Conservation (phyloP, 92 coral and sea anemone species). For the Siderastrea siderea region DNA sequence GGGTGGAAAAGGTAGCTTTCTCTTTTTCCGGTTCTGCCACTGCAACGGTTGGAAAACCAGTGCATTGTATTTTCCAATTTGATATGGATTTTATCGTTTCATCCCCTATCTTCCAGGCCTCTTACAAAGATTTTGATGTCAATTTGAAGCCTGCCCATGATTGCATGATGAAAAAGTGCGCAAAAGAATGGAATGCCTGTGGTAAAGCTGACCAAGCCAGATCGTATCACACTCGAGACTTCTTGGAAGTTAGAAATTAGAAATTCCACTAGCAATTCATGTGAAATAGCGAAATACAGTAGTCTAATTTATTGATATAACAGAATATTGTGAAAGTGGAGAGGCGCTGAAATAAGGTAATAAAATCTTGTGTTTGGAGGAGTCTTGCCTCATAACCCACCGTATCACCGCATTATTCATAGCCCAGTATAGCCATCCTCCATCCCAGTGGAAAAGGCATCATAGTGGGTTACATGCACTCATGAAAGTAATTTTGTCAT, state of each 20-base stretch:
- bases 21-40: too few species aligned
- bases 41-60: too few species aligned
- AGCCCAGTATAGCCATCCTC: too few species aligned
- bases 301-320: too few species aligned
- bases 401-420: too few species aligned
- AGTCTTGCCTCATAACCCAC: not conserved
- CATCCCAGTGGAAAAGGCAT: too few species aligned
- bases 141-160: constrained; percentile 45
- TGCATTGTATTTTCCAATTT: too few species aligned
- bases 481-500: too few species aligned
- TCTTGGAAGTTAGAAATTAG: constrained; percentile 12
- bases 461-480: too few species aligned
- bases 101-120: not conserved
- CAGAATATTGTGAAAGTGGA: not conserved
- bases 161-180: constrained; percentile 42
- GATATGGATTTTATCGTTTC: not conserved
- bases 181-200: constrained; percentile 34
- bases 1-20: too few species aligned
- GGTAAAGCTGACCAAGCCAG: not conserved
- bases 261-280: too few species aligned
- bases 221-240: constrained; percentile 28
- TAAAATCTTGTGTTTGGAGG: not conserved
- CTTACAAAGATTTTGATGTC: constrained; percentile 26
- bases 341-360: not conserved
- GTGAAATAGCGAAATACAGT: not conserved